A percentile compares a stretch with the other conserved stretches of the same genome.
These are phyloP conservation scores for Didymodactylos carnosus DNA, from an alignment of 2,888 invertebrate species.

Conservation along the genomic window DNA sequence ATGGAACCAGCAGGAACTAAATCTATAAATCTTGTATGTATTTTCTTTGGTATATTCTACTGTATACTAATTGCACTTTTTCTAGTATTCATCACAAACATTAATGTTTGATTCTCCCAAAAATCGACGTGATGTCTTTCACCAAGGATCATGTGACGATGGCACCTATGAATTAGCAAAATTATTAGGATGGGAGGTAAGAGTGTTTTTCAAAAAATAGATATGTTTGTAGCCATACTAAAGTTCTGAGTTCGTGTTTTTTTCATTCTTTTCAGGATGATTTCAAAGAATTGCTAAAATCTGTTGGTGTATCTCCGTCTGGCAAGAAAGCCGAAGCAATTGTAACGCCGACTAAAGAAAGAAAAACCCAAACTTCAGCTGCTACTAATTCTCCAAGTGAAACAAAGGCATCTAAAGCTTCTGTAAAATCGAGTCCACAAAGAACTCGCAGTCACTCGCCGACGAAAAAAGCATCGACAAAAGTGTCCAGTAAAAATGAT, in stretches of 20 bases:
- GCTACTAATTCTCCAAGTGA: too few species aligned
- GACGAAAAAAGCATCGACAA: too few species aligned
- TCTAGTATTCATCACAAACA: background rate
- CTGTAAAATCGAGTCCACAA: too few species aligned
- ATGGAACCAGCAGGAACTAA: background rate
- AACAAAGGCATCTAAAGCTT: too few species aligned
- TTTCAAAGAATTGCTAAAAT: background rate
- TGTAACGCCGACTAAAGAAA: background rate
- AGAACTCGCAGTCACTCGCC: too few species aligned
- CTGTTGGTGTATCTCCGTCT: background rate
- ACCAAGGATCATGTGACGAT: slow-evolving; percentile 5
- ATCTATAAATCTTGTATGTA: too few species aligned
- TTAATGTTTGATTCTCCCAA: background rate
- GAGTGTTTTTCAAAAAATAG: background rate
- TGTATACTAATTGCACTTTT: too few species aligned
- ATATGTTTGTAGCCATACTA: background rate
- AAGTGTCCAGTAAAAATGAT: too few species aligned
- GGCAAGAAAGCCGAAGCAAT: background rate
- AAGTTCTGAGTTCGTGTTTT: too few species aligned
- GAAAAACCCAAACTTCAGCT: too few species aligned
- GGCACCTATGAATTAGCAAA: background rate
- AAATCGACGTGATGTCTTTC: slow-evolving; percentile 7
- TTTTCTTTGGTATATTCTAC: too few species aligned
- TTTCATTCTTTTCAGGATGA: background rate
- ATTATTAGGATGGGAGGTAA: slow-evolving; percentile 8